phyloP scores from a whole-genome alignment of 2,113 vertebrate species.

The Rhagologus leucostigma region DNA sequence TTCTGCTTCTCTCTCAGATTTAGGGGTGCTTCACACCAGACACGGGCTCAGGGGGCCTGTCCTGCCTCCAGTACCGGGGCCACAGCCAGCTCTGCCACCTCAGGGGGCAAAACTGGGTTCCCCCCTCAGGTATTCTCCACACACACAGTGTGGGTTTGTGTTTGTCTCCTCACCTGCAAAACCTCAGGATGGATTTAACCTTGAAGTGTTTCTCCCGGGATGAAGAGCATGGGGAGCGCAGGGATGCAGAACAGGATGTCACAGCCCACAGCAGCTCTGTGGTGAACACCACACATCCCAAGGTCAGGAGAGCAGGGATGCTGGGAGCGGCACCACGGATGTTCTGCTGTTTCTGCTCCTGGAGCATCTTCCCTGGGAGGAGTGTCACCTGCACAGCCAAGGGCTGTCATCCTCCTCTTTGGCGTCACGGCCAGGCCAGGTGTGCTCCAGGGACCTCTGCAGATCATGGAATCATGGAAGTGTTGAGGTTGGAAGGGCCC shows the following conservation, averaged over 20 bases:
- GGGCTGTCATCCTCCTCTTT: neutral
- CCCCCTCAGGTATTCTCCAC: neutral
- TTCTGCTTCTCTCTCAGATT: neutral
- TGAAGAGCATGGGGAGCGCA: neutral
- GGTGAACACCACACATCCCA: neutral
- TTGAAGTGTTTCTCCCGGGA: neutral
- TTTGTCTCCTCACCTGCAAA: neutral
- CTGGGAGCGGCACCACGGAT: neutral
- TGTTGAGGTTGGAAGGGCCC: neutral
- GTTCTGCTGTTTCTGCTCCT: neutral
- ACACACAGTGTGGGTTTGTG: too few relatives aligned
- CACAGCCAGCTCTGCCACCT: neutral
- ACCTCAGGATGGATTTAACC: neutral
- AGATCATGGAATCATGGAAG: neutral
- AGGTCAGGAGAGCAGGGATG: neutral
- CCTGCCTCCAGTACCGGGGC: neutral
- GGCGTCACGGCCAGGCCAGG: neutral
- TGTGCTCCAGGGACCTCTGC: neutral
- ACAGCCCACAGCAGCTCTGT: neutral
- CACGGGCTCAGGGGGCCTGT: neutral
- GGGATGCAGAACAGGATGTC: neutral
- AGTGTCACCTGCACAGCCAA: neutral
- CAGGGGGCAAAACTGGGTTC: neutral
- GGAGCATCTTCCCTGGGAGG: neutral
- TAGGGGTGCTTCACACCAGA: neutral